Conservation (phyloP, 2,888 invertebrate genomes). For the Cosmopolites sordidus region DNA sequence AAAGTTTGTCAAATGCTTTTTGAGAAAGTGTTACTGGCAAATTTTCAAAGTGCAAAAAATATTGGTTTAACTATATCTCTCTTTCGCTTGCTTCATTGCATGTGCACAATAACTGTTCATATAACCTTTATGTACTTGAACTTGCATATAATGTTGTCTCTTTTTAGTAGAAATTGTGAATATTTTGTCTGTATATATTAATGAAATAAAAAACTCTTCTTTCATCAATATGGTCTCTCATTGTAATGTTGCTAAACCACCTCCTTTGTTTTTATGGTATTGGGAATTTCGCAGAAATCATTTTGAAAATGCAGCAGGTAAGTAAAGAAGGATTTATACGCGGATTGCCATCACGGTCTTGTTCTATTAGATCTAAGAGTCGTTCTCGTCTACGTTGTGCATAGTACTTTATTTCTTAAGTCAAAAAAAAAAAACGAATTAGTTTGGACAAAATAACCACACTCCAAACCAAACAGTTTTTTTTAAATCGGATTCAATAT, state of each 20-base stretch:
- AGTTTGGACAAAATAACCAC: too few species aligned
- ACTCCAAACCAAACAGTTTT: too few species aligned
- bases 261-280: too few species aligned
- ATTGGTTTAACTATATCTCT: conserved; percentile 6
- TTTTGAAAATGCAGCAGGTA: too few species aligned
- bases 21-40: not conserved
- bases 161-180: conserved; percentile 39
- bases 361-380: not conserved
- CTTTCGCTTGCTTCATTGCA: conserved; percentile 36
- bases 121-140: conserved; percentile 44
- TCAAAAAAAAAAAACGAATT: not conserved
- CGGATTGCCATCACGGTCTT: conserved; percentile 19
- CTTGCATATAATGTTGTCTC: conserved; percentile 33
- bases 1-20: not conserved
- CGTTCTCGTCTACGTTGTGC: not conserved
- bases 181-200: conserved; percentile 41
- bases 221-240: too few species aligned
- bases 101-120: conserved; percentile 49
- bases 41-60: not conserved
- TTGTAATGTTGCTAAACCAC: too few species aligned
- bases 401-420: not conserved
- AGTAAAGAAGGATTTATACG: conserved; percentile 24
- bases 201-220: conserved; percentile 32
- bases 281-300: too few species aligned
- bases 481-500: not conserved